phyloP scores from a whole-genome alignment of 2,888 invertebrate species.

The Epistrophe eligans region DNA sequence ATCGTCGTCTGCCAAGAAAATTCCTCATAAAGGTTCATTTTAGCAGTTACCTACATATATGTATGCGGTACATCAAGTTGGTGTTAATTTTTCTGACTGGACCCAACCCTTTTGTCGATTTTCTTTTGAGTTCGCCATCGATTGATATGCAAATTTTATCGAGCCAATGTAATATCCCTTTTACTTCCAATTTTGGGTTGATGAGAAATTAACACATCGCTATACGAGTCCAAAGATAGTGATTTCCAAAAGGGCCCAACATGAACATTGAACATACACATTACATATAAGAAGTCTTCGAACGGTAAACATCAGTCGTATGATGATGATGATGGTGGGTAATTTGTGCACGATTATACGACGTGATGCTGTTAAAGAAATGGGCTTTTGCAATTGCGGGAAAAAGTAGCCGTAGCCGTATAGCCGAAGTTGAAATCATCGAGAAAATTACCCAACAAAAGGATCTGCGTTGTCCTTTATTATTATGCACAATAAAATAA shows the following conservation, averaged over 20 bases:
- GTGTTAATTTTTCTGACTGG: constrained; percentile 63
- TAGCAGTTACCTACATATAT: too few relatives aligned
- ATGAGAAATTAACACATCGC: constrained; percentile 64
- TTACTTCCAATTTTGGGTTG: constrained; percentile 36
- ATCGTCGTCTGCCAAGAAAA: constrained; percentile 35
- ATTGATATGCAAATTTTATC: constrained; percentile 72
- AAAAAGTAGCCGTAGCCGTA: not conserved
- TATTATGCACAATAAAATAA: constrained; percentile 69
- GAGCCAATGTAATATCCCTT: constrained; percentile 6
- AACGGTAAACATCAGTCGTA: constrained; percentile 23
- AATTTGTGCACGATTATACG: constrained; percentile 37
- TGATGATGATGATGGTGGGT: constrained; percentile 44
- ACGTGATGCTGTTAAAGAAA: constrained; percentile 25
- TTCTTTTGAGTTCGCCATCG: constrained; percentile 56
- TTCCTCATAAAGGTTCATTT: constrained; percentile 23
- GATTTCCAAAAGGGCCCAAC: constrained; percentile 49
- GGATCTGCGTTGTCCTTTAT: constrained; percentile 63
- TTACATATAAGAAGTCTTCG: constrained; percentile 48
- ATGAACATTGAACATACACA: too few relatives aligned
- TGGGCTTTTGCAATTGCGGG: not conserved
- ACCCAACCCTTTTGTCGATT: constrained; percentile 68
- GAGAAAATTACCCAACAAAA: constrained; percentile 62
- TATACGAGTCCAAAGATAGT: constrained; percentile 45
- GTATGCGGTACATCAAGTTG: constrained; percentile 37
- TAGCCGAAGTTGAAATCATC: not conserved